Evolutionary conservation across 2,888 invertebrate genomes (phyloP), one percentile per base, ranked within the genome.

Genomic region (Polylopha cassiicola): DNA sequence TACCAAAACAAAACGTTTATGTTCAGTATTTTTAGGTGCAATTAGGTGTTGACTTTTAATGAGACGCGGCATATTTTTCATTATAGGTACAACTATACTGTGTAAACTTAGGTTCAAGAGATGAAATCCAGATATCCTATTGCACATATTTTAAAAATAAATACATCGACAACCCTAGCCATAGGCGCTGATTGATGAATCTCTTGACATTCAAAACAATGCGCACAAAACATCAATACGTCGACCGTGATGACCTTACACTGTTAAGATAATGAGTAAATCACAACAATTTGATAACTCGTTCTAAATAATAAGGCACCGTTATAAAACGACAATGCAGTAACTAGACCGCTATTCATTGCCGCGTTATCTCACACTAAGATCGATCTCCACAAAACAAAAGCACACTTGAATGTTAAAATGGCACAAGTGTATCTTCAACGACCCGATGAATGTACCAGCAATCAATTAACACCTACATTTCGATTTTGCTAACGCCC

Each of bases 151-250:
- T n/a, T n/a, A n/a, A n/a, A n/a, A n/a, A n/a, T n/a, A n/a, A n/a
- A n/a, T 54, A 44, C 53, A 54, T 54, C 53, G 47, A 52, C 58
- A 68, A 50, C 60, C 49, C 53, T 73, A 68, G 68, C 67, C 65
- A 74, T 69, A 69, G 48, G 44, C 46, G 37, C 47, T 71, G 79
- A 81, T 79, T 76, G 72, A 81, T 80, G 69, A 63, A 62, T 66
- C 62, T 59, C 53, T 64, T 68, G 72, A 67, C 71, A 65, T 65
- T 58, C 58, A 51, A 77, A 71, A 80, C 79, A 78, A 80, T 73
- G 61, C 56, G 51, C 50, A 58, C 57, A 65, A 58, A 71, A 67
- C 67, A 73, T 69, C 67, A 62, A 71, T 67, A 63, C 55, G 46
- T 51, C 50, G 64, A 55, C 58, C 53, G 48, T 44, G 59, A 64